A percentile compares a stretch with the other conserved stretches of the same genome.
These are phyloP conservation scores for Prionace glauca DNA, from an alignment of 2,797 vertebrate genomes.

Conservation along the genomic window DNA sequence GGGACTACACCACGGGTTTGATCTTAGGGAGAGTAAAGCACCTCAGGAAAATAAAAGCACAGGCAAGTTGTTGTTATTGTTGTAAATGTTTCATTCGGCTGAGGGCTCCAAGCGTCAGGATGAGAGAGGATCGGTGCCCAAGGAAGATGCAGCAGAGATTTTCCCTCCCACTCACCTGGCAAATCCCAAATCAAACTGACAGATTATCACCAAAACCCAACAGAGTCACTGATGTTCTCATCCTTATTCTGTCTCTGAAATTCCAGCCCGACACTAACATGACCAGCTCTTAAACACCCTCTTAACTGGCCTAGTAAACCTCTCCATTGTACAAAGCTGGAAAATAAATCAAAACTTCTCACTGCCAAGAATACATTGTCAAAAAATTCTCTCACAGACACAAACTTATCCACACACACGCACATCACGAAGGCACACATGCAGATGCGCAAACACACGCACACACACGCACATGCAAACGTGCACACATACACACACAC, in stretches of 20 bases:
- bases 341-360: not conserved
- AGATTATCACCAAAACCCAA: not conserved
- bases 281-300: not conserved
- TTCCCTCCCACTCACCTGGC: too few relatives aligned
- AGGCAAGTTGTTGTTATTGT: too few relatives aligned
- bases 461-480: not conserved
- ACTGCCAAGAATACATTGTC: not conserved
- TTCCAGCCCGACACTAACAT: not conserved
- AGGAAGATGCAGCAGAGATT: too few relatives aligned
- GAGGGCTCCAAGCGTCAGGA: too few relatives aligned
- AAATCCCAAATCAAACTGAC: too few relatives aligned
- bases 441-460: not conserved
- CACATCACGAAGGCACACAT: not conserved
- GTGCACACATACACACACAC: not conserved
- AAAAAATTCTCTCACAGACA: not conserved
- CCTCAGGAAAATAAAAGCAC: too few relatives aligned
- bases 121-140: too few relatives aligned
- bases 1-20: too few relatives aligned
- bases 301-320: not conserved
- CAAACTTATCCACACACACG: not conserved
- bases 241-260: not conserved
- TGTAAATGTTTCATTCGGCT: too few relatives aligned
- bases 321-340: not conserved
- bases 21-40: too few relatives aligned
- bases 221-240: not conserved